These are phyloP conservation scores for Xanthia icteritia DNA, from an alignment of 2,888 invertebrate genomes.

Conservation along the genomic window DNA sequence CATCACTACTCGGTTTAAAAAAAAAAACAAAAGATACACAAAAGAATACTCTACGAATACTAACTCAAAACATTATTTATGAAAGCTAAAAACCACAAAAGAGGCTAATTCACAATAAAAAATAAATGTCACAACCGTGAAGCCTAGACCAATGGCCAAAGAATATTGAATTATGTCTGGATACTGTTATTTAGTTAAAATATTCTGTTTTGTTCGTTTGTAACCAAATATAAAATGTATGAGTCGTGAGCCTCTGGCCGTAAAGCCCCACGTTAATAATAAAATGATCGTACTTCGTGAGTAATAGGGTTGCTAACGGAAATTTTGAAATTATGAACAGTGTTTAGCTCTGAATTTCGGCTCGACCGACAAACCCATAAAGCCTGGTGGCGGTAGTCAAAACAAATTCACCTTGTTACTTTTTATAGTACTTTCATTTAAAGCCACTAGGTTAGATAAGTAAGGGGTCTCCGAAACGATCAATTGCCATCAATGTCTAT, in stretches of 20 bases:
- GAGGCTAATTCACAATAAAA: conserved; percentile 2
- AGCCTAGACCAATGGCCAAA: conserved; percentile 16
- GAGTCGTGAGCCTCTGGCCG: conserved; percentile 42
- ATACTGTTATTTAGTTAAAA: conserved; percentile 47
- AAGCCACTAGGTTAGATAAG: too few relatives aligned
- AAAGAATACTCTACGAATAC: too few relatives aligned
- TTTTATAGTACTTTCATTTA: too few relatives aligned
- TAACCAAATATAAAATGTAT: conserved; percentile 58
- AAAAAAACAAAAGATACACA: conserved; percentile 1
- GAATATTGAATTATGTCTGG: conserved; percentile 42
- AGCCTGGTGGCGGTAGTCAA: neutral
- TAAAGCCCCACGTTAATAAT: conserved; percentile 60
- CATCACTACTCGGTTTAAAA: neutral
- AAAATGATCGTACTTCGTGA: conserved; percentile 39
- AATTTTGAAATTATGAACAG: conserved; percentile 3
- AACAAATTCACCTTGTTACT: too few relatives aligned
- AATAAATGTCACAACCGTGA: conserved; percentile 14
- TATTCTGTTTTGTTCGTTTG: conserved; percentile 50
- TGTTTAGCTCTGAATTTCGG: neutral
- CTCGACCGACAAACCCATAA: too few relatives aligned
- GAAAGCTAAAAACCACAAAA: conserved; percentile 18
- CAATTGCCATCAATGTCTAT: too few relatives aligned
- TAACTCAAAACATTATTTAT: conserved; percentile 20
- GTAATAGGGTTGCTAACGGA: conserved; percentile 39
- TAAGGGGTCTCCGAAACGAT: too few relatives aligned